Evolutionary conservation across 2,888 invertebrate species (phyloP), one percentile per base, ranked within the genome.

Genomic region (Meandrusa payeni): DNA sequence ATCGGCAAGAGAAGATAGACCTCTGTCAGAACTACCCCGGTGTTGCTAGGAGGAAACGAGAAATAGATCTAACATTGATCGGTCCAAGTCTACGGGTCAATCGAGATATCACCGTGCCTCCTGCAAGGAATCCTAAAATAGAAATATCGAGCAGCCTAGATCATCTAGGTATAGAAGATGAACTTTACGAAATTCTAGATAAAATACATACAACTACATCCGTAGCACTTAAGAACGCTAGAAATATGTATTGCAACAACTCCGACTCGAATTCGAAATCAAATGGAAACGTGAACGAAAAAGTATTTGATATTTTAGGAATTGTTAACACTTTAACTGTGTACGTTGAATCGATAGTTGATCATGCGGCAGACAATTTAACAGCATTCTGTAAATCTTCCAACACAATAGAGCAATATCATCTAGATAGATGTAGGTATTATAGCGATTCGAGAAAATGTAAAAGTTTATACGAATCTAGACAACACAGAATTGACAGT

Each of bases 1-100:
- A 86, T 9, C 57, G 85, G 0, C 63, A 69, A 2, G 78, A 77
- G 23, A 80, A 85, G 47, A 46, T 77, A 0, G 73, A 79, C n/a
- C 48, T 79, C 0, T 85, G 85, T 38, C 76, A 76, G 34, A 65
- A 68, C 0, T 83, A 74, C 43, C 81, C 82, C 0, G 72, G 67
- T 1, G 61, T 69, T 0, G 63, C 62, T 0, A 65, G 76, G 11
- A 61, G 46, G 29, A 70, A 68, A 32, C 55, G 72, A 2, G 57
- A 61, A 0, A 47, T 47, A 4, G 51, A 61, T 1, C 1, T 52
- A 0, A 48, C 51, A 10, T 19, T 37, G 1, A 42, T 33, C 2
- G 49, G 46, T 5, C 52, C 54, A 23, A 81, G 65, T 42, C 51
- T 85, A 13, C 57, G 85, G 41, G 74, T 81, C 0, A 86, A 85